Evolutionary conservation across 2,113 vertebrate species (phyloP), one percentile per base, ranked within the genome.

Genomic region (Ceuthmochares aereus): DNA sequence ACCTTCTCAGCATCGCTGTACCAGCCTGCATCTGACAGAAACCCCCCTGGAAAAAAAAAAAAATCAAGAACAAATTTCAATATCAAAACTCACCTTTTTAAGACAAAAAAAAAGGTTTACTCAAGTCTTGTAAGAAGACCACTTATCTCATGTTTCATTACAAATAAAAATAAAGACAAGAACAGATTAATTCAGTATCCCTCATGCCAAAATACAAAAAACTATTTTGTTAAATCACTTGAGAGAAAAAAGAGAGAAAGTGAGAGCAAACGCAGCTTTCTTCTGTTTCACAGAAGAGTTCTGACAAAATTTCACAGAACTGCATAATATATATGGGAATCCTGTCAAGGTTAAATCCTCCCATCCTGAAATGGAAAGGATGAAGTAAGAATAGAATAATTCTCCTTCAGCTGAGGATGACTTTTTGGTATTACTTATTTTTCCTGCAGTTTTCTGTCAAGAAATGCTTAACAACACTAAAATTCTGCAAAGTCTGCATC

Each of bases 1-100:
- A 99, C 99, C 91, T 99, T 99, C 96, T 99, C 99, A 77, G 99
- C 99, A 91, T 99, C 99, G 51, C 99, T 99, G 92, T 99, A 99
- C 99, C 99, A 99, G 87, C 99, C 99, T 20, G 99, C 99, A 90
- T 99, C 99, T 4, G 99, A 99, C 36, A 99, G 96, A 96, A 99
- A 99, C 6, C 99, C 99, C 87, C 99, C 99, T 99, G 49, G 4
- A 5, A 14, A 18, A 0, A 37, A 20, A 18, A 26, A 93, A 12
- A 27, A 30, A 25, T 21, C 42, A 87, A 70, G 81, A 60, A 68
- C 42, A 86, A 26, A 17, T 14, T 10, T 62, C 21, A 79, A 58
- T 12, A 87, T 25, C 22, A 75, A 16, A 59, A 11, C 21, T 20
- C 8, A 47, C 1, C 2, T 47, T 42, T 40, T 21, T 7, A 36